Evolutionary conservation across 2,888 invertebrate genomes (phyloP).

Genomic region (Amphipyra berbera): DNA sequence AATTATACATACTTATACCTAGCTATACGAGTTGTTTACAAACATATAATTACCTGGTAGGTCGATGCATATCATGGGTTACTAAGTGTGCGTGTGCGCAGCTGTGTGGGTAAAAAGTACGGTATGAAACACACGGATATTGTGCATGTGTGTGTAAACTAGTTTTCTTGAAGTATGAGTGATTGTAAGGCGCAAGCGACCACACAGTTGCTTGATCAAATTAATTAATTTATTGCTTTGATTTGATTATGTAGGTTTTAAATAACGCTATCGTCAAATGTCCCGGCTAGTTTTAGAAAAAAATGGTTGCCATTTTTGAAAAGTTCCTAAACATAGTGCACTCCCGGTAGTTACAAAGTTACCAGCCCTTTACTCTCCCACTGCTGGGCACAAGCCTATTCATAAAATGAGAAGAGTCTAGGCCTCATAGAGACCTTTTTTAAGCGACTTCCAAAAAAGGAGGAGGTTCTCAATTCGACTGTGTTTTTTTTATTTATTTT

Average conservation of each 20-base stretch:
- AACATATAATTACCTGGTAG: conserved; percentile 90
- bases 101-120: conserved; percentile 44
- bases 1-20: conserved; percentile 52
- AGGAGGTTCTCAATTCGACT: no score
- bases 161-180: conserved; percentile 78
- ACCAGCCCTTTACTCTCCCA: no score
- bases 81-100: conserved; percentile 63
- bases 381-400: no score
- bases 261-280: conserved; percentile 1
- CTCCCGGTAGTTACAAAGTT: no score
- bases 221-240: conserved; percentile 69
- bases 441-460: no score
- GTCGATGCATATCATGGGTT: conserved; percentile 86
- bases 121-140: not conserved
- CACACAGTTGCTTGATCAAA: conserved; percentile 75
- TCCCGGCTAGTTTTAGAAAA: not conserved
- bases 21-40: conserved; percentile 78
- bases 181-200: conserved; percentile 73
- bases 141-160: conserved; percentile 72
- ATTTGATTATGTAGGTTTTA: conserved; percentile 18
- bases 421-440: no score
- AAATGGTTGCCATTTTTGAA: not conserved
- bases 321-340: no score
- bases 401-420: no score
- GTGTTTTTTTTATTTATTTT: no score